Percentiles rank a stretch among this genome's conserved stretches.
These are phyloP conservation scores for Meganola albula DNA, from an alignment of 2,888 invertebrate genomes.

Conservation along the genomic window DNA sequence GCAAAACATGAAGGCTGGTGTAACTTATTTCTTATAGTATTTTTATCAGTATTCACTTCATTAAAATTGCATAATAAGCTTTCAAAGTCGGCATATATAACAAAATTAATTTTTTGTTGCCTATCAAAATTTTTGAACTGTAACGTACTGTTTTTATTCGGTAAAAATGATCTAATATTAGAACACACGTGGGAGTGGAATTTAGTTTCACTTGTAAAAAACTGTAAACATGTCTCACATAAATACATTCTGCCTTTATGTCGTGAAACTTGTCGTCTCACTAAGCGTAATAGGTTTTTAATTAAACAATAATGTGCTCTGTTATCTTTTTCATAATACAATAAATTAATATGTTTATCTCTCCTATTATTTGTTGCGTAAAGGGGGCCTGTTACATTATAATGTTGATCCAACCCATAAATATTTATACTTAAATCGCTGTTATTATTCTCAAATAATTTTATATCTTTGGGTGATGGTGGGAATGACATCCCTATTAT, in stretches of 20 bases:
- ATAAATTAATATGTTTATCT: conserved; percentile 17
- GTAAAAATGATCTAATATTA: conserved; percentile 11
- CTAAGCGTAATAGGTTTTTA: conserved; percentile 17
- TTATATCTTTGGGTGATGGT: too few relatives aligned
- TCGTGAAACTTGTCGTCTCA: conserved; percentile 13
- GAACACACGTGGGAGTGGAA: conserved; percentile 5
- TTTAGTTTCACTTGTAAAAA: conserved; percentile 10
- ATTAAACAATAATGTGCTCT: conserved; percentile 21
- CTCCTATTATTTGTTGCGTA: conserved; percentile 11
- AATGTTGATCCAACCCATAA: too few relatives aligned
- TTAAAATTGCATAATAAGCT: conserved; percentile 6
- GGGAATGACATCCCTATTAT: too few relatives aligned
- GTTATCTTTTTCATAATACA: conserved; percentile 12
- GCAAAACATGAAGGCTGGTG: conserved; percentile 20
- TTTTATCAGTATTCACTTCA: not conserved
- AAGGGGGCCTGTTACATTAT: conserved; percentile 15
- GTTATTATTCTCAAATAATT: too few relatives aligned
- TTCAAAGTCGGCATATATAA: conserved; percentile 20
- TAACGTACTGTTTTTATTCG: conserved; percentile 8
- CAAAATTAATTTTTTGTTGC: conserved; percentile 16
- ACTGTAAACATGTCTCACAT: conserved; percentile 18
- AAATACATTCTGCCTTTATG: conserved; percentile 15
- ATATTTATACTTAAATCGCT: too few relatives aligned
- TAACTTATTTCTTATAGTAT: conserved; percentile 6
- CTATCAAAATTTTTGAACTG: conserved; percentile 17